Conservation (phyloP, 2,797 vertebrate species). For the Gymnothorax javanicus region DNA sequence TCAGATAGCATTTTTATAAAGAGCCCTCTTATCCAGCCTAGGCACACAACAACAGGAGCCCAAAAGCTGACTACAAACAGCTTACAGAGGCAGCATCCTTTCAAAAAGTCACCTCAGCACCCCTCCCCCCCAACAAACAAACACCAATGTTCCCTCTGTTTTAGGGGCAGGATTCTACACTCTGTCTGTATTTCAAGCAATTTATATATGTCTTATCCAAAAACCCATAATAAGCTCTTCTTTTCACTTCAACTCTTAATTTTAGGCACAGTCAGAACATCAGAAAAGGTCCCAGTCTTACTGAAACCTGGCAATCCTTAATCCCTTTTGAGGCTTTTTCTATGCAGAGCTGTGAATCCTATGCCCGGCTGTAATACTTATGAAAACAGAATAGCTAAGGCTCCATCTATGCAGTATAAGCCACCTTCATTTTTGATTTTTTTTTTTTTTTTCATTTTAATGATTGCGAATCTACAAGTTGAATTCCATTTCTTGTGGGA, state of each 20-base stretch:
- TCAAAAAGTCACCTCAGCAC: background rate
- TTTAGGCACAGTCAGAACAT: background rate
- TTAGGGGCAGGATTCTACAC: background rate
- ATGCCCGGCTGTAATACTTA: too few relatives aligned
- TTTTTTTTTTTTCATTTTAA: too few relatives aligned
- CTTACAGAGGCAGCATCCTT: background rate
- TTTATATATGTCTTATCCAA: background rate
- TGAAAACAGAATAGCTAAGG: too few relatives aligned
- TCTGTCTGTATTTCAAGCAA: background rate
- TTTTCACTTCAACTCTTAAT: background rate
- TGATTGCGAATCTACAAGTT: too few relatives aligned
- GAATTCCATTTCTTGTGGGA: too few relatives aligned
- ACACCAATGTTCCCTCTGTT: background rate
- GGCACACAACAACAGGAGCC: background rate
- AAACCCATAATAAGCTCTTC: background rate
- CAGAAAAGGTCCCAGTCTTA: background rate
- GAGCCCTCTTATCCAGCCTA: background rate
- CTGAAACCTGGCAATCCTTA: background rate
- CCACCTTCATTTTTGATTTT: too few relatives aligned
- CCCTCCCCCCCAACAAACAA: too few relatives aligned
- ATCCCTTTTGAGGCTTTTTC: too few relatives aligned
- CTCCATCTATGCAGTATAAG: too few relatives aligned
- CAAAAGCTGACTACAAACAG: background rate
- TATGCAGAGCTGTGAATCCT: too few relatives aligned
- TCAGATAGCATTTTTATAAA: background rate